Evolutionary conservation across 92 coral and sea anemone species (phyloP).

Genomic region (Porites divaricata): DNA sequence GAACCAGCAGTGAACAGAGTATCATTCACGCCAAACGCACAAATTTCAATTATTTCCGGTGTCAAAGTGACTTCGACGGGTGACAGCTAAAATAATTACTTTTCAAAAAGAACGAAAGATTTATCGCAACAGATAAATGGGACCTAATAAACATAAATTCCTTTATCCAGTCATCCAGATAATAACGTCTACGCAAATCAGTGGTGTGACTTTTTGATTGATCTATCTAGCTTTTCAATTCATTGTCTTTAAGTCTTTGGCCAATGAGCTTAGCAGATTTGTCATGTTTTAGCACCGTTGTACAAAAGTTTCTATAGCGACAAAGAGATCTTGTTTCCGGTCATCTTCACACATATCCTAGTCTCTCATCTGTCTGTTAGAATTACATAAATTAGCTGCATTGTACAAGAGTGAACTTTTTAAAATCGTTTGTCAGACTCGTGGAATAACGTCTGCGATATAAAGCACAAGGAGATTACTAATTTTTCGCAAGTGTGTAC

Average conservation of each 20-base stretch:
- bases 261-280: conserved; percentile 31
- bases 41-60: conserved; percentile 48
- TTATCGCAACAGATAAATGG: background rate
- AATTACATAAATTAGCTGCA: conserved; percentile 1
- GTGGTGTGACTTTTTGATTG: conserved; percentile 15
- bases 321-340: conserved; percentile 28
- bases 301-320: conserved; percentile 47
- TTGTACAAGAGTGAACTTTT: conserved; percentile 3
- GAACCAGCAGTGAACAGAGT: background rate
- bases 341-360: conserved; percentile 15
- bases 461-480: too few species aligned
- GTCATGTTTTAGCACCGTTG: conserved; percentile 15
- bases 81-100: conserved; percentile 4
- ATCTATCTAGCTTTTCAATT: background rate
- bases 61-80: background rate
- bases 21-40: conserved; percentile 30
- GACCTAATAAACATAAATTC: conserved; percentile 27
- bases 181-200: conserved; percentile 50
- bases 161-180: conserved; percentile 41
- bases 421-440: background rate
- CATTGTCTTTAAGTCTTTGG: conserved; percentile 8
- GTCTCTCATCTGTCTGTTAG: conserved; percentile 9
- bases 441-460: too few species aligned
- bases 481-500: too few species aligned
- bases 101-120: conserved; percentile 20